Base-by-base conservation (phyloP, 2,888 invertebrate species). In the Strigamia maritima region DNA sequence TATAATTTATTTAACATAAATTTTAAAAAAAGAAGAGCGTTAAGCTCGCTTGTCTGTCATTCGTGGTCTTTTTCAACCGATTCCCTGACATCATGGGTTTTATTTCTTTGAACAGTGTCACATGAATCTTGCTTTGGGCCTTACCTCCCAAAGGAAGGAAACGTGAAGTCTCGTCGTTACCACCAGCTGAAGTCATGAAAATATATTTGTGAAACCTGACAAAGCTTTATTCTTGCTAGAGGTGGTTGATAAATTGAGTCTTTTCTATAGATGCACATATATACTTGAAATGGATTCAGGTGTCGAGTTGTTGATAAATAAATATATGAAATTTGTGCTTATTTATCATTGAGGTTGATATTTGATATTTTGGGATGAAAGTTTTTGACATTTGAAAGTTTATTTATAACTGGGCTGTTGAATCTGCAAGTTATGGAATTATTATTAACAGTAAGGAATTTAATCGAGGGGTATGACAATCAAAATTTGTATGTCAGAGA, bases 71-170 rank as follows among this genome's bases (percentile, higher is more conserved):
- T 44, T n/a, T 44, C 44, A 44, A n/a, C 44, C 16, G 16, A 44
- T 12, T 2, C 8, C 3, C 44, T 44, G n/a, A n/a, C n/a, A 44
- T 44, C 44, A 44, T 44, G 28, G 31, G 75, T 35, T 75, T 75
- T 75, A 75, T 75, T 75, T 75, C 75, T 75, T 75, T 35, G 35
- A 75, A 31, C 75, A 75, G 75, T 75, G 75, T 75, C 75, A 75
- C 75, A 75, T 75, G 75, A 22, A 35, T 31, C 28, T 75, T 75
- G 75, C 35, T 75, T 44, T 44, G 44, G 44, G 44, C 44, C 44
- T 44, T 44, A 44, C 44, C 44, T 44, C 44, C 44, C 44, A 44
- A n/a, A 44, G 44, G 44, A 44, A 44, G 44, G 44, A 44, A 44
- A 44, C 44, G 44, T 44, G 44, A 44, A 44, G 44, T n/a, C 44